Conservation (phyloP, 2,113 vertebrate species). For the Mesembrinibis cayennensis region DNA sequence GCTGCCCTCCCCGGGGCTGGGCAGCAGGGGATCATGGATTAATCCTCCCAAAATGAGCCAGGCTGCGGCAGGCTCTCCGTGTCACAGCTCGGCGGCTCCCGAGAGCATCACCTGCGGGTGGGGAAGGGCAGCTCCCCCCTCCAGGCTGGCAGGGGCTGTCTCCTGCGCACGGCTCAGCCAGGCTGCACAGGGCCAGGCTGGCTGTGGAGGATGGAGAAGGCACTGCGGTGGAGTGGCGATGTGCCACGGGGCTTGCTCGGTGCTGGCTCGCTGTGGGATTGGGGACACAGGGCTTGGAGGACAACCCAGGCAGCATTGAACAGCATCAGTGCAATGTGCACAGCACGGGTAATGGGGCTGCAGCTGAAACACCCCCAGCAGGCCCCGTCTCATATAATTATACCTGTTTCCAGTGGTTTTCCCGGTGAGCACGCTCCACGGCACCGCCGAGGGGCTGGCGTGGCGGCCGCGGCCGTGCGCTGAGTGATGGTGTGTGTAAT, state of each 20-base stretch:
- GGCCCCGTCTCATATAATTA: not conserved
- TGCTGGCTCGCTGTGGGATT: not conserved
- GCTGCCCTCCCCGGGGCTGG: not conserved
- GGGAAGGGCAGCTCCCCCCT: not conserved
- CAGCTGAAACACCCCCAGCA: not conserved
- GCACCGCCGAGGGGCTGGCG: accelerated
- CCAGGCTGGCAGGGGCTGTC: not conserved
- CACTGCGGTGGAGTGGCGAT: accelerated
- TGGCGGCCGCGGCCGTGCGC: accelerated
- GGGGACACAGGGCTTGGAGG: not conserved
- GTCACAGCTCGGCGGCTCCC: accelerated
- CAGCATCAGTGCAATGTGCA: not conserved
- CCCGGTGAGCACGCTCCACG: accelerated
- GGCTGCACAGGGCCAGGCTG: not conserved
- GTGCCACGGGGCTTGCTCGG: not conserved
- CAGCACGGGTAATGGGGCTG: not conserved
- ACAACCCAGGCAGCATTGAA: not conserved
- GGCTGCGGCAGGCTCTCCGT: not conserved
- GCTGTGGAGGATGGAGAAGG: not conserved
- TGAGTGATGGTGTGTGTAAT: constrained; percentile 16
- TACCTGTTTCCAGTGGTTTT: not conserved
- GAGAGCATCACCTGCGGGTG: not conserved
- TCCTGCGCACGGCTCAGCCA: not conserved
- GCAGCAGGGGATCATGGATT: not conserved
- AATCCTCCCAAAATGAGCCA: constrained; percentile 10